These are phyloP conservation scores for Spisula solida DNA, from an alignment of 2,888 invertebrate genomes.

Conservation along the genomic window DNA sequence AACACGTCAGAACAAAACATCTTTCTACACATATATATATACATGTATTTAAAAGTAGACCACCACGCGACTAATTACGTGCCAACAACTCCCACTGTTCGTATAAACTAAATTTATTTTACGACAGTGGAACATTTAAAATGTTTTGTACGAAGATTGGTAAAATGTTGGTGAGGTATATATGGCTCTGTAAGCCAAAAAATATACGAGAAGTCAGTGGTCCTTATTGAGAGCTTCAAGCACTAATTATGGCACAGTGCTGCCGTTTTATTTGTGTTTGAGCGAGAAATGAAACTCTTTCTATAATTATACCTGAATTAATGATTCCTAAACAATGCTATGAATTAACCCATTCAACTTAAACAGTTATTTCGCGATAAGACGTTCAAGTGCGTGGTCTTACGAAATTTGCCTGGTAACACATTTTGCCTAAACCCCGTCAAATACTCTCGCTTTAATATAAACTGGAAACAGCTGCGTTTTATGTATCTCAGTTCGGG, in stretches of 20 bases:
- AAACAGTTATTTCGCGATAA: neutral
- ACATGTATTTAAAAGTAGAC: neutral
- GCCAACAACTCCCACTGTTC: neutral
- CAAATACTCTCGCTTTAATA: neutral
- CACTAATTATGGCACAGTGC: neutral
- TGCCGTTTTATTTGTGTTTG: neutral
- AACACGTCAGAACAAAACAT: neutral
- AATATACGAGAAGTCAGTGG: neutral
- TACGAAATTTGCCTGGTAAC: neutral
- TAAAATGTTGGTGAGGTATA: neutral
- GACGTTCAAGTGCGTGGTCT: neutral
- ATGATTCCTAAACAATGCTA: neutral
- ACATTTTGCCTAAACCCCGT: neutral
- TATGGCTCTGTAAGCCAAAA: neutral
- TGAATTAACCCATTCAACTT: too few species aligned
- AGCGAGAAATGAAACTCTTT: neutral
- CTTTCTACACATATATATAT: neutral
- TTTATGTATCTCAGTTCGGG: slow-evolving; percentile 5
- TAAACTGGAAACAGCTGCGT: slow-evolving; percentile 18
- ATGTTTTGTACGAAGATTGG: neutral
- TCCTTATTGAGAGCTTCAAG: neutral
- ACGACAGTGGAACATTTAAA: neutral
- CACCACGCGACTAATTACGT: neutral
- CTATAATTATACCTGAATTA: neutral
- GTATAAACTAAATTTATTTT: neutral